phyloP scores from a whole-genome alignment of 2,113 vertebrate genomes.

The Ammodytes dubius region DNA sequence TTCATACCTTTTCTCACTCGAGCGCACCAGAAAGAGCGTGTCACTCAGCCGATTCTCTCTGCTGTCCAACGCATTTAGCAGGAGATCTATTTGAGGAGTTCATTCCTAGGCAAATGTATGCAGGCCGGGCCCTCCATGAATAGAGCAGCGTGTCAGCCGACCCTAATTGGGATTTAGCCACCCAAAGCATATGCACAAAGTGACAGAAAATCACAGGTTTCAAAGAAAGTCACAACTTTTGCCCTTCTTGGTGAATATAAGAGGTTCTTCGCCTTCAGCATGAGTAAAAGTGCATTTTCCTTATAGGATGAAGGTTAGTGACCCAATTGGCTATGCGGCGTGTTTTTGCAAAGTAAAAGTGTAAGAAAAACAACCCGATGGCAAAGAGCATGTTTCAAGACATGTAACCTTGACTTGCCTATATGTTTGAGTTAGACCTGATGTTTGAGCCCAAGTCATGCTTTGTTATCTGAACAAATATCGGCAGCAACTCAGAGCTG shows the following conservation, averaged over 20 bases:
- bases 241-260: conserved; percentile 83
- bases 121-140: conserved; percentile 92
- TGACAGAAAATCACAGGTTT: conserved; percentile 96
- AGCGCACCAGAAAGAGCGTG: conserved; percentile 91
- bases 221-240: conserved; percentile 92
- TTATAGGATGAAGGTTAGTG: conserved; percentile 68
- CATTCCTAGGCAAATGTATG: conserved; percentile 99
- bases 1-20: conserved; percentile 97
- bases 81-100: conserved; percentile 95
- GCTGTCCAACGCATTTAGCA: conserved; percentile 96
- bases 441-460: conserved; percentile 20
- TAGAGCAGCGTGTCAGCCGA: conserved; percentile 99
- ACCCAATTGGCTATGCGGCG: conserved; percentile 58
- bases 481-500: not conserved
- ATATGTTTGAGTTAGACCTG: not conserved
- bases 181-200: conserved; percentile 96
- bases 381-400: conserved; percentile 74
- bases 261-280: conserved; percentile 28
- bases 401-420: conserved; percentile 60
- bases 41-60: conserved; percentile 98
- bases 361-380: conserved; percentile 60
- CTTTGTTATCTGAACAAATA: conserved; percentile 31
- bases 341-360: conserved; percentile 52
- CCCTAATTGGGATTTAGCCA: conserved; percentile 99
- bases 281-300: conserved; percentile 51